A percentile compares a stretch with the other conserved stretches of the same genome.
Evolutionary conservation across 2,113 vertebrate genomes (phyloP).

Genomic region (Sceloporus tristichus): DNA sequence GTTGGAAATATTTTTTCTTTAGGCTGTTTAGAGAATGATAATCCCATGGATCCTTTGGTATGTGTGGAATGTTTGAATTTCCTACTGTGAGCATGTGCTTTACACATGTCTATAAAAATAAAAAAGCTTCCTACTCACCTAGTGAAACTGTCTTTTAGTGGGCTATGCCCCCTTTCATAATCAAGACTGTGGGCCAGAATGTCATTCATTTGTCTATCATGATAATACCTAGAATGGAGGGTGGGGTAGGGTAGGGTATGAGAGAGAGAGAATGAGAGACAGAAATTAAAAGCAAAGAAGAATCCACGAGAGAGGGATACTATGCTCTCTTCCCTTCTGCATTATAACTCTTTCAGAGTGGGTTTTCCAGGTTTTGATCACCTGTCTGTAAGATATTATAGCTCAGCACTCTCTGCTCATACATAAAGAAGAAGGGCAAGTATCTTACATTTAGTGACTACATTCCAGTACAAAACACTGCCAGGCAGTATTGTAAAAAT

Average conservation of each 20-base stretch:
- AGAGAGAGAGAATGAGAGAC: too few relatives aligned
- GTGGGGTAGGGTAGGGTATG: too few relatives aligned
- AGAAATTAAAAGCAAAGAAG: not conserved
- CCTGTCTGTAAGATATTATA: too few relatives aligned
- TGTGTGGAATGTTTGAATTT: constrained; percentile 75
- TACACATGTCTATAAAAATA: constrained; percentile 69
- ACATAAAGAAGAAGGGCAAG: too few relatives aligned
- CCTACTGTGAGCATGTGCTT: constrained; percentile 68
- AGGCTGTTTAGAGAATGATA: constrained; percentile 66
- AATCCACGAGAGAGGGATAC: not conserved
- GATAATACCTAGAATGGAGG: not conserved
- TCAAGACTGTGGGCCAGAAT: constrained; percentile 41
- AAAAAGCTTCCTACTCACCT: constrained; percentile 61
- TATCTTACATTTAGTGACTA: too few relatives aligned
- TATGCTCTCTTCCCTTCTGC: not conserved
- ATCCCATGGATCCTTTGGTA: constrained; percentile 66
- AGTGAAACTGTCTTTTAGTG: constrained; percentile 67
- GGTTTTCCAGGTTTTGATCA: too few relatives aligned
- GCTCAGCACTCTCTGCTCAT: too few relatives aligned
- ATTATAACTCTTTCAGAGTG: not conserved
- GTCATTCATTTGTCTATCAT: not conserved
- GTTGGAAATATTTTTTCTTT: constrained; percentile 68
- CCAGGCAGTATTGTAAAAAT: too few relatives aligned
- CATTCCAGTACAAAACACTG: too few relatives aligned
- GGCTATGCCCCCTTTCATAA: constrained; percentile 53